These are phyloP conservation scores for Epinephelus lanceolatus DNA, from an alignment of 2,113 vertebrate genomes.

Conservation along the genomic window DNA sequence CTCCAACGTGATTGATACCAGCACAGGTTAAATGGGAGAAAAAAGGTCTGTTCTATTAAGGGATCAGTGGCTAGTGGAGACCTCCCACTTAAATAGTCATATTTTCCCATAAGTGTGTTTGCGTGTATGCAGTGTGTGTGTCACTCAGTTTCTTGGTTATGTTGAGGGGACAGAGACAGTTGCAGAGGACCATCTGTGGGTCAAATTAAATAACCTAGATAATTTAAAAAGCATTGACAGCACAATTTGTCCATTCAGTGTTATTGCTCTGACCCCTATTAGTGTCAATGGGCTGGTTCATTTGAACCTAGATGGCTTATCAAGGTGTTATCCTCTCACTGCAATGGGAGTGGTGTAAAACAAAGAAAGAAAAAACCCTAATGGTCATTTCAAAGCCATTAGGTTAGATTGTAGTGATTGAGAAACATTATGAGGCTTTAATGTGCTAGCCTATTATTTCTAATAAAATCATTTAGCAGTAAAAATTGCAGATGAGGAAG, in stretches of 20 bases:
- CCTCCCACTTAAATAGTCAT: conserved; percentile 97
- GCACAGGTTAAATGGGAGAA: conserved; percentile 92
- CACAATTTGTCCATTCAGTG: conserved; percentile 94
- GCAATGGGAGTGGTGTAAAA: conserved; percentile 72
- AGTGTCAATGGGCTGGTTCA: conserved; percentile 90
- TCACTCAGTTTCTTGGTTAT: conserved; percentile 59
- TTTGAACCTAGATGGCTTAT: conserved; percentile 88
- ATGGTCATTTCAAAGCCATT: conserved; percentile 73
- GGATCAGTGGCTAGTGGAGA: conserved; percentile 95
- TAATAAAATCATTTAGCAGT: conserved; percentile 70
- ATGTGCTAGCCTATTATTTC: conserved; percentile 67
- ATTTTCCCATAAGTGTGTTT: conserved; percentile 57
- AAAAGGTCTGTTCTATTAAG: conserved; percentile 97
- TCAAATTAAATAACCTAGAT: conserved; percentile 99
- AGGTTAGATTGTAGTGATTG: conserved; percentile 67
- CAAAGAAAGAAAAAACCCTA: conserved; percentile 60
- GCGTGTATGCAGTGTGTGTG: conserved; percentile 38
- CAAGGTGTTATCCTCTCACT: conserved; percentile 88
- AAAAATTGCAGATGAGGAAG: conserved; percentile 67
- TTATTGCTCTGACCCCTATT: conserved; percentile 98
- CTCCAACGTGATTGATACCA: conserved; percentile 95
- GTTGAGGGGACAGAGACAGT: conserved; percentile 87
- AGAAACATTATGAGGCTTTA: conserved; percentile 63
- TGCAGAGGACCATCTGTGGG: conserved; percentile 90
- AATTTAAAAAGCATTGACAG: conserved; percentile 97